Conservation (phyloP, 2,888 invertebrate genomes). For the Chrysolina haemoptera region DNA sequence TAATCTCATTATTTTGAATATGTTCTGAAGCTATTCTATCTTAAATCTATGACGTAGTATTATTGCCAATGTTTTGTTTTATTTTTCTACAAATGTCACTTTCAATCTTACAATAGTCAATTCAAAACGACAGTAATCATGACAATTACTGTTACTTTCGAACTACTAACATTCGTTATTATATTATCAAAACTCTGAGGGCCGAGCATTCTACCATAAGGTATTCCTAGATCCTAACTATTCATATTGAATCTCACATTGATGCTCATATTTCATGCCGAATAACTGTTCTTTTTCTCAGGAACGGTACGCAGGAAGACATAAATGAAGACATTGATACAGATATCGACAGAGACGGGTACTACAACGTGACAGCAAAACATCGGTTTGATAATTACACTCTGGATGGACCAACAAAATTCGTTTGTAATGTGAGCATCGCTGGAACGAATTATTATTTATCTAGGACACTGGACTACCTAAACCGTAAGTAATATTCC, state of each 20-base stretch:
- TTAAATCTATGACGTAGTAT: too few species aligned
- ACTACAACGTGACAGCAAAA: conserved; percentile 74
- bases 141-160: too few species aligned
- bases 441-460: conserved; percentile 75
- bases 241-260: not conserved
- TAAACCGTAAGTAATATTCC: conserved; percentile 37
- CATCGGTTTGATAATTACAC: conserved; percentile 71
- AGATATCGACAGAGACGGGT: conserved; percentile 61
- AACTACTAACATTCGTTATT: too few species aligned
- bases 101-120: too few species aligned
- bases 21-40: too few species aligned
- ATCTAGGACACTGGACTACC: conserved; percentile 54
- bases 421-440: conserved; percentile 77
- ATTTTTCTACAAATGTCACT: too few species aligned
- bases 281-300: conserved; percentile 50
- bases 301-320: conserved; percentile 57
- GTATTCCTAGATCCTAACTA: not conserved
- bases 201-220: not conserved
- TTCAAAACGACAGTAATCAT: too few species aligned
- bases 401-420: conserved; percentile 72
- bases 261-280: not conserved
- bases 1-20: too few species aligned
- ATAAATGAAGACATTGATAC: conserved; percentile 51
- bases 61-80: too few species aligned
- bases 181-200: too few species aligned